These are phyloP conservation scores for Pogonophryne albipinna DNA, from an alignment of 2,797 vertebrate species.

Conservation along the genomic window DNA sequence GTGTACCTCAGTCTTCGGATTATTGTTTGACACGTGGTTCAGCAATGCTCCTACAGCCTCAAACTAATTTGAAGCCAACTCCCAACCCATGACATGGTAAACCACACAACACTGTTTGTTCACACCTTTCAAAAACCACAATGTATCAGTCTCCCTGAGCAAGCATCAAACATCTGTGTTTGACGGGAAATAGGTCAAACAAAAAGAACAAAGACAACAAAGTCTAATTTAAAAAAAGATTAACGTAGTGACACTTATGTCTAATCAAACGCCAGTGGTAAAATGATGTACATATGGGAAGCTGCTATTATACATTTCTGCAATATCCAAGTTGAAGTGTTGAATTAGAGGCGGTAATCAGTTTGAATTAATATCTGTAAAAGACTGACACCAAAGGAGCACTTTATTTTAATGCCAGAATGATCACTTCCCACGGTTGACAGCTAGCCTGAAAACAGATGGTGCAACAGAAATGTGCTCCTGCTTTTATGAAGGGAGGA, in stretches of 20 bases:
- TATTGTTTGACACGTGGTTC: slow-evolving; percentile 52
- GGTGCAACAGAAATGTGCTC: slow-evolving; percentile 70
- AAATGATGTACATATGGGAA: neutral
- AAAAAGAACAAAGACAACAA: slow-evolving; percentile 33
- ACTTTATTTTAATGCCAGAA: slow-evolving; percentile 66
- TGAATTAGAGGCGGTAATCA: slow-evolving; percentile 23
- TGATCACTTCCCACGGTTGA: slow-evolving; percentile 69
- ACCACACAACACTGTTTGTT: slow-evolving; percentile 50
- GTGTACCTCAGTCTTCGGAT: slow-evolving; percentile 14
- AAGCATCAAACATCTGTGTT: too few species aligned
- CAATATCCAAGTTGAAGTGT: slow-evolving; percentile 9
- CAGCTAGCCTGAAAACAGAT: slow-evolving; percentile 80
- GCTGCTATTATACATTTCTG: slow-evolving; percentile 7
- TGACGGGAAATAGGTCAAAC: neutral
- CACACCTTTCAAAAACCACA: slow-evolving; percentile 44
- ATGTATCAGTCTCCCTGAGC: slow-evolving; percentile 15
- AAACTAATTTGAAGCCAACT: slow-evolving; percentile 15
- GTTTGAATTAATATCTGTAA: slow-evolving; percentile 52
- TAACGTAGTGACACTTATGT: neutral
- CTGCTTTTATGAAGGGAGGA: slow-evolving; percentile 66
- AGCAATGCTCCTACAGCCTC: slow-evolving; percentile 21
- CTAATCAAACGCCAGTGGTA: neutral
- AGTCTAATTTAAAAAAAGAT: neutral
- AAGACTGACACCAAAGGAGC: slow-evolving; percentile 35
- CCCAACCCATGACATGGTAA: slow-evolving; percentile 31